Evolutionary conservation across 2,113 vertebrate species (phyloP), one percentile per base, ranked within the genome.

Genomic region (Diadophis punctatus): DNA sequence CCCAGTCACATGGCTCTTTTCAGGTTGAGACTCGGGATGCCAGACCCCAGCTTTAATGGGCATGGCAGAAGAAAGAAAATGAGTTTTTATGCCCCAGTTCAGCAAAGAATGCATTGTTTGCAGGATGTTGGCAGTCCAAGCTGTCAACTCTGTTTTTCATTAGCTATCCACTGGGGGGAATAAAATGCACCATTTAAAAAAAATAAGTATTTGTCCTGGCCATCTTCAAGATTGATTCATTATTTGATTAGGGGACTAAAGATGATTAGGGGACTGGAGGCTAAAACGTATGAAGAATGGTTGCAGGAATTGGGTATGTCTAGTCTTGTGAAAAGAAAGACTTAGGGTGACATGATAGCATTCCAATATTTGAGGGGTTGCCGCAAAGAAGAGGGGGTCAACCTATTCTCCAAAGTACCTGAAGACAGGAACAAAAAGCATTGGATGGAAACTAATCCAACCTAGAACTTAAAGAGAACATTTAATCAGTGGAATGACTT

Each of bases 1-100:
- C 96, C 96, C 96, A 97, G 96, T 97, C 93, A 97, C 96, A 96
- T 93, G 91, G 94, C 25, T 88, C 97, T 96, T 96, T 92, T 97
- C 94, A 92, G 97, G 97, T 96, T 94, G 95, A 96, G 93, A 97
- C 95, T 95, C 96, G 94, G 95, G 96, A 96, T 90, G 96, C 96
- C 96, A 55, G 88, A 94, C 96, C 96, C 95, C 95, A 94, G 90
- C 90, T 93, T 96, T 96, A 96, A 96, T 94, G 96, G 95, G 95
- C 93, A 93, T 18, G 93, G 91, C 93, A 93, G 95, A 96, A 88
- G 91, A 88, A 92, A 92, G 58, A 43, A 88, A 97, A 95, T 92
- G 34, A 93, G 93, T 94, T 96, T 80, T 39, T 96, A 96, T 92
- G 94, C 34, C 95, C 92, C 94, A 96, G 95, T 95, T 90, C 94